Base-by-base conservation (phyloP, 2,888 invertebrate genomes). In the Drosophila monieri region DNA sequence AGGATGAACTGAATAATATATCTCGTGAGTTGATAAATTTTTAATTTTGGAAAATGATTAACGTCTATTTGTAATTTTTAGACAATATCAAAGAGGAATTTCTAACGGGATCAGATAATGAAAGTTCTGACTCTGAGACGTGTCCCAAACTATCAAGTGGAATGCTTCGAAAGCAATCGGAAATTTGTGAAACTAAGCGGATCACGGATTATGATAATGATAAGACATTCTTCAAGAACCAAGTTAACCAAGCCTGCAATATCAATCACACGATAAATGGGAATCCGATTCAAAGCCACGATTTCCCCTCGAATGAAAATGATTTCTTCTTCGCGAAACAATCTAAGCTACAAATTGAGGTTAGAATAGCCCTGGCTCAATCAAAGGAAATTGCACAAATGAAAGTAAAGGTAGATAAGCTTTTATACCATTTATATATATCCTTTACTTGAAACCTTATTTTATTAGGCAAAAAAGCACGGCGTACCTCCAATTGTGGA, bases 311-410 rank as follows among this genome's bases (percentile, higher is more conserved):
- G 27, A 57, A 46, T 14, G 57, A 66, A 9, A 57, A 56, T 5
- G 35, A 37, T 30, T 35, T 48, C 14, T 70, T 70, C 37, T 70
- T 70, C 14, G 52, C 70, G 32, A 70, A 69, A 30, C 70, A 70
- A 70, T 70, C 70, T 27, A 70, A 70, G 47, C 70, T 70, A 3
- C 70, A 70, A 56, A 70, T 70, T 25, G 70, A 70, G 41, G 70
- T 70, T 30, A 56, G 70, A 39, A 69, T 70, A 62, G 70, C 70
- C 5, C 14, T 70, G 14, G 69, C 70, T 48, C 70, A 70, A 56
- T 70, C 70, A 5, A 70, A 69, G 32, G 62, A 70, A 62, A 70
- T 69, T 4, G 70, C 70, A 6, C 70, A 70, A 35, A 69, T 61
- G 55, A 70, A 70, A 69, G 69, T 70, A 6, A 55, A 69, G 69